phyloP scores from a whole-genome alignment of 1,140 invertebrate genomes.

The Adelges cooleyi region DNA sequence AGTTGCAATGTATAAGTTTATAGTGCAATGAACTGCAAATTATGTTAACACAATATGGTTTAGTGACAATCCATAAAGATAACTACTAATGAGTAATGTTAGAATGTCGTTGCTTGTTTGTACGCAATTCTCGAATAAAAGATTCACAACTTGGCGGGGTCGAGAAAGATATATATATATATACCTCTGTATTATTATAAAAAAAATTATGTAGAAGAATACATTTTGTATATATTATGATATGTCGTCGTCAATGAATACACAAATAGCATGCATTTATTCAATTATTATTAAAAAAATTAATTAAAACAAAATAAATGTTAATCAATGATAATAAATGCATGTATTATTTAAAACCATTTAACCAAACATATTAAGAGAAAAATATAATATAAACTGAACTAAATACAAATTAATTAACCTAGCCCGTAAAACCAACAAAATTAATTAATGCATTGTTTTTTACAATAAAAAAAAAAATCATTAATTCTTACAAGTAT shows the following conservation, averaged over 20 bases:
- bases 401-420: constrained; percentile 25
- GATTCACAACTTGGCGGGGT: too few relatives aligned
- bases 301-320: constrained; percentile 17
- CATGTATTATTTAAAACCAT: constrained; percentile 26
- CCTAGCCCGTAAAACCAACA: constrained; percentile 28
- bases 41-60: too few relatives aligned
- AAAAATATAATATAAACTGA: constrained; percentile 26
- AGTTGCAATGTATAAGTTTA: too few relatives aligned
- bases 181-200: too few relatives aligned
- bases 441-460: neutral
- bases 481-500: constrained; percentile 23
- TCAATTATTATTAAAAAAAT: neutral
- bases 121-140: too few relatives aligned
- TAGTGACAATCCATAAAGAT: too few relatives aligned
- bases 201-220: too few relatives aligned
- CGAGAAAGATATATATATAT: too few relatives aligned
- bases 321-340: constrained; percentile 28
- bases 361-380: constrained; percentile 27
- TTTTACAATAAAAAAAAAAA: neutral
- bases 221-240: too few relatives aligned
- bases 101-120: too few relatives aligned
- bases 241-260: constrained; percentile 13
- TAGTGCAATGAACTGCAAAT: too few relatives aligned
- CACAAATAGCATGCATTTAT: constrained; percentile 16
- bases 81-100: too few relatives aligned